Conservation (phyloP, 1,140 invertebrate species). For the Triops cancriformis region DNA sequence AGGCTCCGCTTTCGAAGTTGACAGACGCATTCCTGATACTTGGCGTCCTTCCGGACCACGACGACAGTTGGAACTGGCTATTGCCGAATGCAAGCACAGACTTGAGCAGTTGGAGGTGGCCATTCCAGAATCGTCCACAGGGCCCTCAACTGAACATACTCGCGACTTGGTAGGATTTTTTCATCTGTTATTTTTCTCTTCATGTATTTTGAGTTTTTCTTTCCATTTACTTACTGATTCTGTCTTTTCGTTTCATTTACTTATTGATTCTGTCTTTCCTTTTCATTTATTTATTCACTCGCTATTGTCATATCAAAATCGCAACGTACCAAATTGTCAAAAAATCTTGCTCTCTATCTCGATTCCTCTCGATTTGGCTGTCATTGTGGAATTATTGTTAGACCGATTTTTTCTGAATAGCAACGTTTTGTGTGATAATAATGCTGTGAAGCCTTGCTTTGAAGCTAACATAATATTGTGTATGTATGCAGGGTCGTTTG, state of each 20-base stretch:
- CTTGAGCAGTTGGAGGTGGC: conserved; percentile 30
- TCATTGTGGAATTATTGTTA: no score
- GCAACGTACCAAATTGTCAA: no score
- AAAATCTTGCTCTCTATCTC: no score
- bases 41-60: conserved; percentile 17
- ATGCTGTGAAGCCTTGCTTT: no score
- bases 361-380: no score
- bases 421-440: no score
- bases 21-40: conserved; percentile 15
- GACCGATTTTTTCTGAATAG: no score
- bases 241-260: no score
- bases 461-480: background rate
- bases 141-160: background rate
- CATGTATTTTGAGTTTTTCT: background rate
- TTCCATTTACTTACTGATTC: background rate
- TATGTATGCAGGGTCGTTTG: conserved; percentile 14
- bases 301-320: no score
- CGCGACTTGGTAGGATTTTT: background rate
- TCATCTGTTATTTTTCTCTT: background rate
- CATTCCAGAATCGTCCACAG: conserved; percentile 19
- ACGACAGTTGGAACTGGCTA: conserved; percentile 29
- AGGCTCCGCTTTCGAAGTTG: background rate
- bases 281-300: no score
- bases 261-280: no score
- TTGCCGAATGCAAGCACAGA: conserved; percentile 32